Percentiles rank a stretch among this genome's conserved stretches.
Conservation (phyloP, 1,140 invertebrate species). For the Tetraneura akinire region DNA sequence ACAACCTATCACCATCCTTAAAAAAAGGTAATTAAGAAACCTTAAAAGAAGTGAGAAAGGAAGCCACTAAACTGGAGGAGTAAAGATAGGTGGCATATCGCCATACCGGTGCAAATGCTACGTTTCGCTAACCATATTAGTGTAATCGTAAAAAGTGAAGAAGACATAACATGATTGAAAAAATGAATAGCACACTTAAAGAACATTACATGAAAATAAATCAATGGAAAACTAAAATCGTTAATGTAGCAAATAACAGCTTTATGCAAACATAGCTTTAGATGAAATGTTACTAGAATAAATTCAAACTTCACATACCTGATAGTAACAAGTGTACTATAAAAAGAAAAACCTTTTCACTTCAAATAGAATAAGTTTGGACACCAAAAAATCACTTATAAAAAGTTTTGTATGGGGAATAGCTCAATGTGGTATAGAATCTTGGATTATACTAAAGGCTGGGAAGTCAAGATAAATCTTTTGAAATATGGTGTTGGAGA, state of each 20-base stretch:
- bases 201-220: not conserved
- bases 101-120: too few species aligned
- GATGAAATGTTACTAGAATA: too few species aligned
- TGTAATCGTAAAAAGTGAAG: slow-evolving; percentile 13
- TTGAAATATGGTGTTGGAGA: too few species aligned
- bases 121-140: too few species aligned
- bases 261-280: too few species aligned
- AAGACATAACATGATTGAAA: slow-evolving; percentile 18
- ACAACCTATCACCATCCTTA: slow-evolving; percentile 18
- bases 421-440: not conserved
- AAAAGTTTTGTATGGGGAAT: slow-evolving; percentile 11
- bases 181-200: too few species aligned
- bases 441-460: slow-evolving; percentile 17
- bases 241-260: not conserved
- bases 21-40: not conserved
- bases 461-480: slow-evolving; percentile 53
- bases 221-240: not conserved
- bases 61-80: too few species aligned
- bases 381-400: slow-evolving; percentile 27
- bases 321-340: not conserved
- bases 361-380: not conserved
- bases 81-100: too few species aligned
- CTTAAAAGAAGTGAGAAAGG: slow-evolving; percentile 9
- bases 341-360: too few species aligned
- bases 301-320: slow-evolving; percentile 5